A percentile compares a stretch with the other conserved stretches of the same genome.
phyloP scores from a whole-genome alignment of 64 coral and sea anemone species.

The Astreopora myriophthalma region DNA sequence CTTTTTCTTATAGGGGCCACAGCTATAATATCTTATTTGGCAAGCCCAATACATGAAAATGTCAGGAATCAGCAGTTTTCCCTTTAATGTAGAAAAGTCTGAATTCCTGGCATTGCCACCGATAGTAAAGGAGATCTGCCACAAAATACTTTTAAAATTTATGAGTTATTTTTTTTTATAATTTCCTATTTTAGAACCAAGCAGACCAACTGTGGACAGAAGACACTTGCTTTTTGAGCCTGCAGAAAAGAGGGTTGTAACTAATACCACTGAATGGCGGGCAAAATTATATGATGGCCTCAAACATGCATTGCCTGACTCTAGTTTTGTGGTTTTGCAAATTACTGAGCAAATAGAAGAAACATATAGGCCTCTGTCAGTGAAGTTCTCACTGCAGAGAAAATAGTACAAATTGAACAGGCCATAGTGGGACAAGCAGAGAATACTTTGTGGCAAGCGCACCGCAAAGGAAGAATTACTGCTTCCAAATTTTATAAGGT shows the following conservation, averaged over 20 bases:
- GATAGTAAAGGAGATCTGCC: neutral
- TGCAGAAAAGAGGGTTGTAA: neutral
- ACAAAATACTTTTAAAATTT: neutral
- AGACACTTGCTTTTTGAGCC: conserved; percentile 5
- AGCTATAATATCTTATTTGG: neutral
- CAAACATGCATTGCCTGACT: conserved; percentile 34
- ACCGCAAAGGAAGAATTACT: conserved; percentile 58
- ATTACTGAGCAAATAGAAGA: neutral
- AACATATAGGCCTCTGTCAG: neutral
- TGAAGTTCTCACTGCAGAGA: neutral
- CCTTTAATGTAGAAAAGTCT: neutral
- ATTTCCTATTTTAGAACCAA: conserved; percentile 17
- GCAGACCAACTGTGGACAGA: conserved; percentile 8
- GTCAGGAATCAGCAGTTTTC: neutral
- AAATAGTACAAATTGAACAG: conserved; percentile 26
- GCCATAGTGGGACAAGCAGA: conserved; percentile 31
- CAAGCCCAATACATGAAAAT: neutral
- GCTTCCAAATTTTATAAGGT: no score
- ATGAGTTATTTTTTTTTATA: neutral
- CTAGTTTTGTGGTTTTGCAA: conserved; percentile 20
- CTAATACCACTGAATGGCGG: conserved; percentile 4
- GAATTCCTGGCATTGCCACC: neutral
- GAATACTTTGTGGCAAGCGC: conserved; percentile 6
- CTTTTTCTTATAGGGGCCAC: neutral
- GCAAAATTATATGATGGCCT: neutral